Conservation (phyloP, 2,113 vertebrate genomes). For the Lycaon pictus region DNA sequence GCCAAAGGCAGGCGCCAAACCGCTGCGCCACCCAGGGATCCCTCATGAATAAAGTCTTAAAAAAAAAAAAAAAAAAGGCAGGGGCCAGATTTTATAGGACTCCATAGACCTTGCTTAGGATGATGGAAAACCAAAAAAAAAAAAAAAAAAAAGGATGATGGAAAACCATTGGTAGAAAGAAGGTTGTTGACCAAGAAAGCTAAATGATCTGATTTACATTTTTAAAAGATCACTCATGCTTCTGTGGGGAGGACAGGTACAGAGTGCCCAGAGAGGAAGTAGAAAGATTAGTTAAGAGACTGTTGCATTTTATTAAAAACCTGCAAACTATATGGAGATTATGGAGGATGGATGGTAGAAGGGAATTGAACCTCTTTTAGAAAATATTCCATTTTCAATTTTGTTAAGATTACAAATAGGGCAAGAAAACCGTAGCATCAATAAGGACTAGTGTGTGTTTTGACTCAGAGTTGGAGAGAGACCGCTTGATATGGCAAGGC, state of each 20-base stretch:
- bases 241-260: constrained; percentile 20
- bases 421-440: constrained; percentile 7
- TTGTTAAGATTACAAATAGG: constrained; percentile 9
- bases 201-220: constrained; percentile 42
- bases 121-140: constrained; percentile 13
- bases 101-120: not conserved
- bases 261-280: not conserved
- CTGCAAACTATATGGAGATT: not conserved
- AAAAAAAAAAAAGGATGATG: no score
- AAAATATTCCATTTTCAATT: constrained; percentile 43
- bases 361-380: not conserved
- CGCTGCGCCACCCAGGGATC: no score
- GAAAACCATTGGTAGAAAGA: constrained; percentile 9
- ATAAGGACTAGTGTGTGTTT: not conserved
- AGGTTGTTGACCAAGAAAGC: not conserved
- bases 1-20: no score
- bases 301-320: constrained; percentile 32
- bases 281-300: constrained; percentile 1
- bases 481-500: not conserved
- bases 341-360: not conserved
- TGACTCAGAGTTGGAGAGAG: not conserved
- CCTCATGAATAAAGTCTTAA: no score
- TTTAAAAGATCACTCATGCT: not conserved
- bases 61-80: no score
- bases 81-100: not conserved